Evolutionary conservation across 1,140 invertebrate species (phyloP).

Genomic region (Bactericera cockerelli): DNA sequence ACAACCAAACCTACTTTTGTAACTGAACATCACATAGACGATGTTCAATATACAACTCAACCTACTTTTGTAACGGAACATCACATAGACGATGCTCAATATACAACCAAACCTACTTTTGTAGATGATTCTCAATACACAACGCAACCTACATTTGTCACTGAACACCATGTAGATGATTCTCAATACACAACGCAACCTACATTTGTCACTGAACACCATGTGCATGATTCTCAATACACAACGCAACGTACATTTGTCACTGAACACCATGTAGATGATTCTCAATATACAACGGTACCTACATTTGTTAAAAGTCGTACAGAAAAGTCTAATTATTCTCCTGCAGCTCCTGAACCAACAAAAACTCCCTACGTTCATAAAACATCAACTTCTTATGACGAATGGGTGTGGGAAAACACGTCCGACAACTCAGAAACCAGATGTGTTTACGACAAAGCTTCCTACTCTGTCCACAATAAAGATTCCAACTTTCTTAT

Average conservation of each 20-base stretch:
- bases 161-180: too few species aligned
- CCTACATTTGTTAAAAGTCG: not conserved
- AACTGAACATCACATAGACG: not conserved
- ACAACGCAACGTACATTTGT: too few species aligned
- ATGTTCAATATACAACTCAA: not conserved
- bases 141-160: not conserved
- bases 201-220: too few species aligned
- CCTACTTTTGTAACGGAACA: not conserved
- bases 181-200: too few species aligned
- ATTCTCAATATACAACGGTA: too few species aligned
- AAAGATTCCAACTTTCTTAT: not conserved
- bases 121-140: constrained; percentile 1
- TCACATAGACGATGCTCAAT: not conserved
- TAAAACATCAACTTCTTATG: not conserved
- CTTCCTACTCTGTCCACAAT: not conserved
- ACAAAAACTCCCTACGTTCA: not conserved
- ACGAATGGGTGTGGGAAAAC: not conserved
- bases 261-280: too few species aligned
- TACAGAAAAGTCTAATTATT: not conserved
- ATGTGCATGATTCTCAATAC: too few species aligned
- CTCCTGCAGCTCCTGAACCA: too few species aligned
- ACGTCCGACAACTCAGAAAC: not conserved
- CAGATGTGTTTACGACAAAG: too few species aligned
- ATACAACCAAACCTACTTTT: not conserved
- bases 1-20: not conserved